Evolutionary conservation across 1,140 invertebrate genomes (phyloP).

Genomic region (Dinoponera quadriceps): DNA sequence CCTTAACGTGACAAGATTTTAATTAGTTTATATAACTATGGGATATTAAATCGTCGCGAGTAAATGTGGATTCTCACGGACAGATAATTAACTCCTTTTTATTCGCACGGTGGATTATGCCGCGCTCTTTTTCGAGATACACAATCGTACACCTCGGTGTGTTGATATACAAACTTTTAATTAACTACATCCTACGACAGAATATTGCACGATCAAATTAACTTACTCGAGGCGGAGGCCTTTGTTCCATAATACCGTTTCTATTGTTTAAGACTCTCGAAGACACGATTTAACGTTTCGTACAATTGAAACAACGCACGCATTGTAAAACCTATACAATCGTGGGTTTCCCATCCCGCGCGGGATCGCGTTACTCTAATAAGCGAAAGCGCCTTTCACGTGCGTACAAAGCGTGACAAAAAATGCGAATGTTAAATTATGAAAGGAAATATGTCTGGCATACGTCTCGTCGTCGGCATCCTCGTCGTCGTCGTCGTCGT

Average conservation of each 20-base stretch:
- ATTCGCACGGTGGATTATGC: conserved; percentile 14
- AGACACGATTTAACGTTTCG: background rate
- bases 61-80: conserved; percentile 45
- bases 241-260: background rate
- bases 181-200: conserved; percentile 2
- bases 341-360: background rate
- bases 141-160: background rate
- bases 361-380: conserved; percentile 41
- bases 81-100: conserved; percentile 52
- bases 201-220: conserved; percentile 19
- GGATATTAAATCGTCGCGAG: conserved; percentile 51
- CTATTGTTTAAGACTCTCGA: background rate
- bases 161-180: conserved; percentile 36
- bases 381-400: conserved; percentile 16
- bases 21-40: conserved; percentile 60
- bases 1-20: conserved; percentile 58
- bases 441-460: conserved; percentile 37
- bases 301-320: conserved; percentile 25
- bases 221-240: background rate
- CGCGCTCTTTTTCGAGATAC: conserved; percentile 9
- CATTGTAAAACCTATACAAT: background rate
- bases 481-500: conserved; percentile 33
- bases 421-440: conserved; percentile 54
- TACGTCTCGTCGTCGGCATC: conserved; percentile 34
- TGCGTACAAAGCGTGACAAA: conserved; percentile 17